Percentiles rank a stretch among this genome's conserved stretches.
Evolutionary conservation across 2,888 invertebrate species (phyloP).

Genomic region (Minunthozetes semirufus): DNA sequence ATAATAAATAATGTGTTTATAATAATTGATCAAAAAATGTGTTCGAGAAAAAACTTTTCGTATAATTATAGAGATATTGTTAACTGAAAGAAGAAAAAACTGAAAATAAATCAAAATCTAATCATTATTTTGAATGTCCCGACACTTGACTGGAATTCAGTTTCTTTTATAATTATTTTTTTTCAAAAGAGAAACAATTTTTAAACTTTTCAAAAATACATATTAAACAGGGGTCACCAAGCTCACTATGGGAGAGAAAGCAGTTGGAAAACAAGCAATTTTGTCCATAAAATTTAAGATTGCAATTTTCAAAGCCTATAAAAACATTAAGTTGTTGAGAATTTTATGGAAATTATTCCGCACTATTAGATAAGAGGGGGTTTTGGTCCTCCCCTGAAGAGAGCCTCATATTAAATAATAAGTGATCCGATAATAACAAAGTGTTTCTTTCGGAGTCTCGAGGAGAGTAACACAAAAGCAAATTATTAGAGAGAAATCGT

Average conservation of each 20-base stretch:
- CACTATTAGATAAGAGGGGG: no score
- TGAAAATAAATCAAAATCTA: background rate
- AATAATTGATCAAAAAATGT: no score
- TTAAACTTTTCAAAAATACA: no score
- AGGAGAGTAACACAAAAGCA: background rate
- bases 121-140: background rate
- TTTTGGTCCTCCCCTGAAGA: no score
- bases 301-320: no score
- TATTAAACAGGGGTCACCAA: no score
- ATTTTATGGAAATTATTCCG: no score
- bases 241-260: no score
- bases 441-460: background rate
- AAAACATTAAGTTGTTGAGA: no score
- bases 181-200: background rate
- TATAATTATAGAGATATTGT: slow-evolving; percentile 6
- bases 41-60: background rate
- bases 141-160: background rate
- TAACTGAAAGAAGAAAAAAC: background rate
- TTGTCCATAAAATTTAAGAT: no score
- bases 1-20: no score
- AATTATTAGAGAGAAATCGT: background rate
- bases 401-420: background rate
- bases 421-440: slow-evolving; percentile 1
- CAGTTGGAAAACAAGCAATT: no score
- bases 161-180: background rate